These are phyloP conservation scores for Rhizomys pruinosus DNA, from an alignment of 2,113 vertebrate species.

Conservation along the genomic window DNA sequence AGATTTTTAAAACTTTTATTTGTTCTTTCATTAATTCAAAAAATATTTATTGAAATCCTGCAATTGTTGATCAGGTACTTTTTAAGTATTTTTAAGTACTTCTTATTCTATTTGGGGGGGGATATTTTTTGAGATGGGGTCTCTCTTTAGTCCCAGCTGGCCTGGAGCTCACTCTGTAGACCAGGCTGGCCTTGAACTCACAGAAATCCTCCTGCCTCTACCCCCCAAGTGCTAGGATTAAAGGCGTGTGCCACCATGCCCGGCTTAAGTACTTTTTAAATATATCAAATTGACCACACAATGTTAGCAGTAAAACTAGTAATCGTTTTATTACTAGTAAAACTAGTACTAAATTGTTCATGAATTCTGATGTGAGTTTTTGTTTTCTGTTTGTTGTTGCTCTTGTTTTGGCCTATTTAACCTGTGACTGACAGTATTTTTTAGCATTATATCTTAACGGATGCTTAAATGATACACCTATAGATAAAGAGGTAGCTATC, in stretches of 20 bases:
- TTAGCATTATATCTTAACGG: not conserved
- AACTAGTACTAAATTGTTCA: not conserved
- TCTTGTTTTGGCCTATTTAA: not conserved
- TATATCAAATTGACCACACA: conserved; percentile 10
- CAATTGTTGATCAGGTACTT: not conserved
- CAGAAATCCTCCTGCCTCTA: too few relatives aligned
- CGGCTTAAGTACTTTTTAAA: not conserved
- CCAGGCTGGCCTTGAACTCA: too few relatives aligned
- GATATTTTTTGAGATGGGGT: too few relatives aligned
- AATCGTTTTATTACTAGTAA: too few relatives aligned
- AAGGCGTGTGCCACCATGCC: too few relatives aligned
- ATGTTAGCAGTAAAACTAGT: not conserved
- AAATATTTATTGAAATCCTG: conserved; percentile 2
- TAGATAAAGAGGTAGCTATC: not conserved
- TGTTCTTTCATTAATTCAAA: conserved; percentile 13
- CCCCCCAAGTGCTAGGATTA: too few relatives aligned
- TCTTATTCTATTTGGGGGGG: too few relatives aligned
- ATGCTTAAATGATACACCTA: not conserved
- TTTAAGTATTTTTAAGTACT: not conserved
- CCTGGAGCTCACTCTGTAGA: too few relatives aligned
- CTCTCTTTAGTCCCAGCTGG: too few relatives aligned
- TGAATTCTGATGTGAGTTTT: not conserved
- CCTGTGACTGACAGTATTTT: not conserved
- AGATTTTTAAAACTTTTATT: not conserved
- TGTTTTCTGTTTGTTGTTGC: too few relatives aligned